Evolutionary conservation across 2,888 invertebrate species (phyloP), one percentile per base, ranked within the genome.

Genomic region (Catocala nupta): DNA sequence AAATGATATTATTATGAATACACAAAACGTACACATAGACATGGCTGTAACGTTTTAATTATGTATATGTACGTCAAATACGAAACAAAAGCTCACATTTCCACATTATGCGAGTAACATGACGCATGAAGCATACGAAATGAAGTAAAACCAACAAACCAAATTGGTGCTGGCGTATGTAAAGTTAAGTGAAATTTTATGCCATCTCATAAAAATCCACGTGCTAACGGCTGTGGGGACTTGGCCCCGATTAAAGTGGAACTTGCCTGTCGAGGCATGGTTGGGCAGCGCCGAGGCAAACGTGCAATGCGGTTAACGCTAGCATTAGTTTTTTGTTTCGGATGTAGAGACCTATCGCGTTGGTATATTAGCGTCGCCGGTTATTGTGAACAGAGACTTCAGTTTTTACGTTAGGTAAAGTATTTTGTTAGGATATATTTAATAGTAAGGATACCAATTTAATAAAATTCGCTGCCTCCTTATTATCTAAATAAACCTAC

Each of bases 111-210:
- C 66, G 77, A 59, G 80, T 76, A 82, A 83, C 80, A 75, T 77
- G 83, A 83, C 85, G 82, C 81, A 68, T 48, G 62, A 68, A 72
- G 84, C 83, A 85, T 88, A 86, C 83, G 73, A 78, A 85, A 89
- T 87, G 84, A 86, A 83, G 82, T 76, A 79, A 84, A 82, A 84
- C 84, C 85, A 81, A 84, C 85, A 82, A 81, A 83, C 82, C 84
- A 81, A 87, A 87, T 84, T 83, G 84, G 81, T 78, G 75, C 79
- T 61, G 75, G 75, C 78, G 79, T 81, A 77, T 79, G 84, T 82
- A 79, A 83, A 73, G 84, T 81, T 84, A 89, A 90, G 87, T 88
- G 88, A 90, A 90, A 90, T 89, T 90, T 90, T 88, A 90, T 86
- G 83, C 81, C 79, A 78, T 76, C 82, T 82, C 87, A 82, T 90